phyloP scores from a whole-genome alignment of 1,140 invertebrate species.

The Campoletis sonorensis region DNA sequence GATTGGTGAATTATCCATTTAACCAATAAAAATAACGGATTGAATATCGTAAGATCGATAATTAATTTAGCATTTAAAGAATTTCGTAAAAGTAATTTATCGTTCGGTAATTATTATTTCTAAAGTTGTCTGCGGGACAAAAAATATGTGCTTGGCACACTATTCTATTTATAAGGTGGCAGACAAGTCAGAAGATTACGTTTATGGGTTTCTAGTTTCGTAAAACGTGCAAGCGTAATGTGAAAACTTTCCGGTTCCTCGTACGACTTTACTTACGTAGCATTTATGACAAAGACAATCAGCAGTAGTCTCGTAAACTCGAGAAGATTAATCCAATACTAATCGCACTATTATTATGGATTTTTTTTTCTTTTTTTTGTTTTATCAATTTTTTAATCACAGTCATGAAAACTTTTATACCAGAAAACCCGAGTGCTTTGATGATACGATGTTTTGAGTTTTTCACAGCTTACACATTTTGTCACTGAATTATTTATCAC shows the following conservation, averaged over 20 bases:
- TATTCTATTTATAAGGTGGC: not conserved
- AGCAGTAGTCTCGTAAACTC: not conserved
- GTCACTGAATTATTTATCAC: not conserved
- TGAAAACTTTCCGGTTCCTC: not conserved
- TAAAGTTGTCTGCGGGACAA: not conserved
- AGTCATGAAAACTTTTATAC: not conserved
- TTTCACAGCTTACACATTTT: not conserved
- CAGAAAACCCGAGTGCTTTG: not conserved
- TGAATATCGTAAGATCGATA: no score
- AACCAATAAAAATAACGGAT: no score
- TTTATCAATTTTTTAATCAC: no score
- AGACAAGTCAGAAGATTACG: not conserved
- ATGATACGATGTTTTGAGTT: not conserved
- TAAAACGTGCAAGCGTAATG: not conserved
- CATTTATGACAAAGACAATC: not conserved
- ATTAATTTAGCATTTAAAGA: no score
- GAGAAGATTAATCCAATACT: not conserved
- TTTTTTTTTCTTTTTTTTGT: not conserved
- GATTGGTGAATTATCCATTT: no score
- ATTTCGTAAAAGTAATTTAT: no score
- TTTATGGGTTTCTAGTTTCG: not conserved
- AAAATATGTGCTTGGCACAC: not conserved
- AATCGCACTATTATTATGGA: not conserved
- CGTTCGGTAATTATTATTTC: no score
- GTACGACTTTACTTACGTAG: not conserved